Conservation (phyloP, 1,140 invertebrate genomes). For the Yoshiicerus persimilis region DNA sequence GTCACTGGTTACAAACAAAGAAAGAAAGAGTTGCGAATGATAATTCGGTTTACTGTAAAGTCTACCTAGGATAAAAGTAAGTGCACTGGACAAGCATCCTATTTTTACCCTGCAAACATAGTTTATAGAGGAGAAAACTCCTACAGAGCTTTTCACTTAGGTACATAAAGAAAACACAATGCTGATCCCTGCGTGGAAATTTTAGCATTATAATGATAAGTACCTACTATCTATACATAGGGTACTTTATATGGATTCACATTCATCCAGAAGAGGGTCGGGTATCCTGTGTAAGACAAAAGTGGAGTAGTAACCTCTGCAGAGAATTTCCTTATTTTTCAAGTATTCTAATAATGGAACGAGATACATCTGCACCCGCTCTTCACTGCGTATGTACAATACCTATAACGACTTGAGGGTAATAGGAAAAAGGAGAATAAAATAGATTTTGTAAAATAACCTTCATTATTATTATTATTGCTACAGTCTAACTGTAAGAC, state of each 20-base stretch:
- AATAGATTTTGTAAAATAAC: not conserved
- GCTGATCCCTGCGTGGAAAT: not conserved
- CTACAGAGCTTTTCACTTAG: slow-evolving; percentile 9
- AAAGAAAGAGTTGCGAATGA: not conserved
- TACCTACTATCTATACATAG: not conserved
- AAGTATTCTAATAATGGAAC: no score
- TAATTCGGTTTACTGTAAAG: not conserved
- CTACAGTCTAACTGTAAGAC: not conserved
- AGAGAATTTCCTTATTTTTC: not conserved
- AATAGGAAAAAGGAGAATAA: not conserved
- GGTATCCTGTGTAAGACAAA: not conserved
- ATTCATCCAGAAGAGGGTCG: not conserved
- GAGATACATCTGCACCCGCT: not conserved
- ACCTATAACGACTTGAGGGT: no score
- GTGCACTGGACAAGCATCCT: not conserved
- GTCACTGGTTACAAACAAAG: no score
- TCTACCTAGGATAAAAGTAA: not conserved
- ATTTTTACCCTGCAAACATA: no score
- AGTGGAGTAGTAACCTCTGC: not conserved
- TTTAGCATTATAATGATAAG: not conserved
- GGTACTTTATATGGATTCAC: not conserved
- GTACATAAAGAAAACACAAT: not conserved
- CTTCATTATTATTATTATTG: not conserved
- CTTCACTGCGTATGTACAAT: not conserved
- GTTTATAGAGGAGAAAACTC: not conserved